These are phyloP conservation scores for Schizothorax lantsangensis DNA, from an alignment of 2,797 vertebrate species.

Conservation along the genomic window DNA sequence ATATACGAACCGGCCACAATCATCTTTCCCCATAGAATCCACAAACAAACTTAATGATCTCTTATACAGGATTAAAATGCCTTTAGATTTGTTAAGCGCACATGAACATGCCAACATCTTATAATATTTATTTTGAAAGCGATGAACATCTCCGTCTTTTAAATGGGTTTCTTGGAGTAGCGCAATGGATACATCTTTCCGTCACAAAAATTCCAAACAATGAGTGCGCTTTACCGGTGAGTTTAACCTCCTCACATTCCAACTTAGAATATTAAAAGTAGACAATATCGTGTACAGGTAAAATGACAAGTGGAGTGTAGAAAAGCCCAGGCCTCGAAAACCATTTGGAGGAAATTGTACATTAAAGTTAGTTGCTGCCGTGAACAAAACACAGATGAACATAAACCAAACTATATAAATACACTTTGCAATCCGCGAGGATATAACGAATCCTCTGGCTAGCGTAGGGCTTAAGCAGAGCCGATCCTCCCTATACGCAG, in stretches of 20 bases:
- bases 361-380: background rate
- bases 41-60: background rate
- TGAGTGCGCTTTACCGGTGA: background rate
- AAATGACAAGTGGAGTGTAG: background rate
- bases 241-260: background rate
- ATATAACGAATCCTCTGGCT: background rate
- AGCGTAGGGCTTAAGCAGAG: background rate
- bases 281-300: background rate
- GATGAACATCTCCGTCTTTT: background rate
- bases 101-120: background rate
- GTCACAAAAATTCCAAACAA: background rate
- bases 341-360: background rate
- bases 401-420: background rate
- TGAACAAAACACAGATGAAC: background rate
- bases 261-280: background rate
- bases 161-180: background rate
- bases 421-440: background rate
- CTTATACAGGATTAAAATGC: background rate
- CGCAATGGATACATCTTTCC: background rate
- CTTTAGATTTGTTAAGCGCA: background rate
- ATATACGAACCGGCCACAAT: background rate
- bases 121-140: background rate
- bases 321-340: background rate
- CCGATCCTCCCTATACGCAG: too few relatives aligned
- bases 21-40: background rate